These are phyloP conservation scores for Brassicogethes aeneus DNA, from an alignment of 2,888 invertebrate species.

Conservation along the genomic window DNA sequence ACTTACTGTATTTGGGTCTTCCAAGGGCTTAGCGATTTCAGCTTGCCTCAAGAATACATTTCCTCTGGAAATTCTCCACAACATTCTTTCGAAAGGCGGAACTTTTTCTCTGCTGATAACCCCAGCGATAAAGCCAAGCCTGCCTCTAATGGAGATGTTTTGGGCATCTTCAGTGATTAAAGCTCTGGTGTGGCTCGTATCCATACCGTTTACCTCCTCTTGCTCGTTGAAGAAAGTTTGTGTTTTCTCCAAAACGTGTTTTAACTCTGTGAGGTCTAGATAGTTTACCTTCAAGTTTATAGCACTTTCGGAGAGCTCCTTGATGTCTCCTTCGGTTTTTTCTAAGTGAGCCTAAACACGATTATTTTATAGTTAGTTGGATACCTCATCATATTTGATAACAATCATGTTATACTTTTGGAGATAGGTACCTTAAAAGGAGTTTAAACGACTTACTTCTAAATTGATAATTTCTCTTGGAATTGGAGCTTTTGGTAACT, in stretches of 20 bases:
- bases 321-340: conserved; percentile 90
- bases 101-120: conserved; percentile 82
- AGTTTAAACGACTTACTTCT: conserved; percentile 19
- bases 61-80: conserved; percentile 89
- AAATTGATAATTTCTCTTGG: conserved; percentile 57
- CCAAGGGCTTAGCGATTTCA: conserved; percentile 73
- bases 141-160: conserved; percentile 41
- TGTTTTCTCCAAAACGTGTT: conserved; percentile 86
- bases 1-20: conserved; percentile 75
- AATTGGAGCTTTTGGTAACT: conserved; percentile 53
- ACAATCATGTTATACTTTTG: neutral
- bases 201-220: conserved; percentile 59
- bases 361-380: conserved; percentile 2
- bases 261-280: conserved; percentile 83
- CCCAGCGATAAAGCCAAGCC: conserved; percentile 72
- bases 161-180: conserved; percentile 45
- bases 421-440: neutral
- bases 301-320: conserved; percentile 88
- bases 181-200: conserved; percentile 41
- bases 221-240: conserved; percentile 82
- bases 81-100: conserved; percentile 83
- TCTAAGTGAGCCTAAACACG: conserved; percentile 79
- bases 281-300: conserved; percentile 87
- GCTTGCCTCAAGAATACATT: conserved; percentile 84
- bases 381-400: neutral